A percentile compares a stretch with the other conserved stretches of the same genome.
phyloP scores from a whole-genome alignment of 2,888 invertebrate genomes.

The Archips xylosteana region DNA sequence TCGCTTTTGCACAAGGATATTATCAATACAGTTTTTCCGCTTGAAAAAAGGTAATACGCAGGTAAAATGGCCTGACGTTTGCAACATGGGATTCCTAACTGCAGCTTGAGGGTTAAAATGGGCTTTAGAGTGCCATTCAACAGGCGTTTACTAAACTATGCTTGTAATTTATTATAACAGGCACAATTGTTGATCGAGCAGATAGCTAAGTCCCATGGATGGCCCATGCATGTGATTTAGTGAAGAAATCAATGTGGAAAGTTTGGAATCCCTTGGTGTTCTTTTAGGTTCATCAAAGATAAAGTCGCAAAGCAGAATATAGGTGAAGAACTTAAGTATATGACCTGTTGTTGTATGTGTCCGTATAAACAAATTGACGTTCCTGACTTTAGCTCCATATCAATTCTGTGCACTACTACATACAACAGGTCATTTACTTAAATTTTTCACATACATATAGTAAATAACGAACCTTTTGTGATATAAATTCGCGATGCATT shows the following conservation, averaged over 20 bases:
- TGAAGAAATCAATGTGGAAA: not conserved
- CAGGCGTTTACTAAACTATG: not conserved
- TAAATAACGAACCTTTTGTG: not conserved
- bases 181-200: not conserved
- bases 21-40: not conserved
- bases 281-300: not conserved
- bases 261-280: not conserved
- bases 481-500: not conserved
- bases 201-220: not conserved
- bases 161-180: not conserved
- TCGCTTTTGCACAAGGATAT: conserved; percentile 20
- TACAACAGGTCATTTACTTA: too few relatives aligned
- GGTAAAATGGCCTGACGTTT: not conserved
- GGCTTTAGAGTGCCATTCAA: not conserved
- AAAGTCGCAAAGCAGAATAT: conserved; percentile 5
- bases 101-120: not conserved
- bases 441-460: too few relatives aligned
- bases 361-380: too few relatives aligned
- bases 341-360: too few relatives aligned
- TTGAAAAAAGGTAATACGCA: too few relatives aligned
- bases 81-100: not conserved
- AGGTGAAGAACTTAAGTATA: too few relatives aligned
- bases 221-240: not conserved
- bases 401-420: too few relatives aligned
- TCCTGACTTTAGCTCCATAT: too few relatives aligned